Percentiles rank a stretch among this genome's conserved stretches.
These are phyloP conservation scores for Poecilus cupreus DNA, from an alignment of 2,888 invertebrate species.

Conservation along the genomic window DNA sequence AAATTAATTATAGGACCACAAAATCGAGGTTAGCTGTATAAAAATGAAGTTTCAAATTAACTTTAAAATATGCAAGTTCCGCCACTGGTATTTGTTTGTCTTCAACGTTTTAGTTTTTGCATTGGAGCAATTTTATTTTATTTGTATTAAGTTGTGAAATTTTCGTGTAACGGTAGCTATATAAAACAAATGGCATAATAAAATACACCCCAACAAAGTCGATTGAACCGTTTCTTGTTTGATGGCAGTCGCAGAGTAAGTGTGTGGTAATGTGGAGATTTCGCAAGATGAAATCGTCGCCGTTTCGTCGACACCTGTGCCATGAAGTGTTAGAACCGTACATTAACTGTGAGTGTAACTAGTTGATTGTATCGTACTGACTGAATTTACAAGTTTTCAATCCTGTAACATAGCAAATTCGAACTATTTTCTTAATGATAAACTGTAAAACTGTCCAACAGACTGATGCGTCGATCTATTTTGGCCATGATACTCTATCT, in stretches of 20 bases:
- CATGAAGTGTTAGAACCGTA: slow-evolving; percentile 38
- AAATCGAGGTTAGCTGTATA: too few relatives aligned
- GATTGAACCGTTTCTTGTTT: neutral
- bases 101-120: too few relatives aligned
- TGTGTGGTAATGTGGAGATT: neutral
- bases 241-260: neutral
- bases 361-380: slow-evolving; percentile 41
- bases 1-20: too few relatives aligned
- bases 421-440: slow-evolving; percentile 38
- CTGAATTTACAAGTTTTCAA: slow-evolving; percentile 44
- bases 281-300: slow-evolving; percentile 14
- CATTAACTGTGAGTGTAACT: slow-evolving; percentile 42
- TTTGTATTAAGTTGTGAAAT: too few relatives aligned
- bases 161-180: too few relatives aligned
- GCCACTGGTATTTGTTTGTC: too few relatives aligned
- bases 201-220: too few relatives aligned
- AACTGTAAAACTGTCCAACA: slow-evolving; percentile 42
- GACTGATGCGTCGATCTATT: slow-evolving; percentile 40
- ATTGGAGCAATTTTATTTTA: too few relatives aligned
- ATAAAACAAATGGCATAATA: too few relatives aligned
- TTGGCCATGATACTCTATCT: slow-evolving; percentile 45
- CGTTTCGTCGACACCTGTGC: slow-evolving; percentile 20
- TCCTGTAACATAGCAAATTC: slow-evolving; percentile 34
- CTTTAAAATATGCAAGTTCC: too few relatives aligned
- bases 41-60: too few relatives aligned